Evolutionary conservation across 1,140 invertebrate genomes (phyloP).

Genomic region (Drosophila sproati): DNA sequence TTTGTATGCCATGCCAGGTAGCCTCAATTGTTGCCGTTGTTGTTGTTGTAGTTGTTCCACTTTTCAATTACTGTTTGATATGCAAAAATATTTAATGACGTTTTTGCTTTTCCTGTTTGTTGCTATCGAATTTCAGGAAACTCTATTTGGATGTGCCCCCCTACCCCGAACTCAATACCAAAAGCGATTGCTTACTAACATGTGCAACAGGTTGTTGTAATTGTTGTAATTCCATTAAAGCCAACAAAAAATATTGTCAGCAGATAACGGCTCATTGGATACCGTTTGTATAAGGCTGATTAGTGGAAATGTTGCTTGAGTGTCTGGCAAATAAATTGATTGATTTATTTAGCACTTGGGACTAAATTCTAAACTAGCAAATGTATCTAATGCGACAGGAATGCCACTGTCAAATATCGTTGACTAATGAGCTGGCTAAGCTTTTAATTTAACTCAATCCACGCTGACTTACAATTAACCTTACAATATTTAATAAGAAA

Average conservation of each 20-base stretch:
- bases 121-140: conserved; percentile 50
- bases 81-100: conserved; percentile 67
- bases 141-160: background rate
- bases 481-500: too few species aligned
- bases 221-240: conserved; percentile 27
- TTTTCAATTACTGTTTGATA: conserved; percentile 24
- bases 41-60: conserved; percentile 5
- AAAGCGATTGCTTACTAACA: conserved; percentile 32
- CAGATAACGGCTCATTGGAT: conserved; percentile 47
- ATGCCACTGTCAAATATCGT: background rate
- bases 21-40: conserved; percentile 6
- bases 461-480: background rate
- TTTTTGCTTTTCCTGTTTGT: conserved; percentile 19
- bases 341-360: conserved; percentile 37
- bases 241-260: conserved; percentile 8
- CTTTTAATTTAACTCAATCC: background rate
- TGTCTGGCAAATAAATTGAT: conserved; percentile 53
- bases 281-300: conserved; percentile 32
- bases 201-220: conserved; percentile 50
- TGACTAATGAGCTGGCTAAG: background rate
- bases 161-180: background rate
- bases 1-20: conserved; percentile 66
- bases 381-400: background rate
- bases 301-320: conserved; percentile 34
- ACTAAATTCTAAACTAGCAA: background rate